Conservation (phyloP, 2,113 vertebrate genomes). For the Hippocampus barbouri region DNA sequence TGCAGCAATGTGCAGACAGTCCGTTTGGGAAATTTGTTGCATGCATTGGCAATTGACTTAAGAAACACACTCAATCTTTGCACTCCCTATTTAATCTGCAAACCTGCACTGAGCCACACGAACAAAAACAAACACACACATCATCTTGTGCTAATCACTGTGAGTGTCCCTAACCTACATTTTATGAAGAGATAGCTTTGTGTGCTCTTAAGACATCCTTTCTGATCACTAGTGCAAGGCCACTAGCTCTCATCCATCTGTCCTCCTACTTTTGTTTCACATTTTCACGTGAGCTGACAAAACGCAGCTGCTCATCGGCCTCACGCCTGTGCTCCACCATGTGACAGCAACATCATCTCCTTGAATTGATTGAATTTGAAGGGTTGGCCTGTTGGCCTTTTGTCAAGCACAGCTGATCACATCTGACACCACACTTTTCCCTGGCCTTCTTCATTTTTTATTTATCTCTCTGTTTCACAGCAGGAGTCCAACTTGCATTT, state of each 20-base stretch:
- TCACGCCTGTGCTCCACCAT: slow-evolving; percentile 18
- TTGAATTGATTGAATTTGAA: slow-evolving; percentile 12
- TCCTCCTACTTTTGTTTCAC: background rate
- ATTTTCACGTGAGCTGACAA: slow-evolving; percentile 17
- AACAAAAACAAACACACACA: slow-evolving; percentile 1
- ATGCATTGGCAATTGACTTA: background rate
- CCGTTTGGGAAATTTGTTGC: slow-evolving; percentile 4
- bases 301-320: slow-evolving; percentile 21
- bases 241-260: slow-evolving; percentile 1
- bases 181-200: slow-evolving; percentile 7
- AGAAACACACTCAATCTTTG: background rate
- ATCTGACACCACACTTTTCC: slow-evolving; percentile 36
- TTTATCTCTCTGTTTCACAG: slow-evolving; percentile 30
- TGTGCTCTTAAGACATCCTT: background rate
- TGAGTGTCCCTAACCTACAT: slow-evolving; percentile 41
- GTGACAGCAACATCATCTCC: slow-evolving; percentile 20
- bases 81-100: slow-evolving; percentile 9
- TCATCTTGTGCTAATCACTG: slow-evolving; percentile 31
- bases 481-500: background rate
- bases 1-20: slow-evolving; percentile 16
- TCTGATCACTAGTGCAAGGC: background rate
- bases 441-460: background rate
- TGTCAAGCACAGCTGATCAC: slow-evolving; percentile 49
- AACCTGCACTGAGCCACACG: background rate
- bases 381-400: slow-evolving; percentile 25